phyloP scores from a whole-genome alignment of 2,797 vertebrate species.

The Sebastes flavidus region DNA sequence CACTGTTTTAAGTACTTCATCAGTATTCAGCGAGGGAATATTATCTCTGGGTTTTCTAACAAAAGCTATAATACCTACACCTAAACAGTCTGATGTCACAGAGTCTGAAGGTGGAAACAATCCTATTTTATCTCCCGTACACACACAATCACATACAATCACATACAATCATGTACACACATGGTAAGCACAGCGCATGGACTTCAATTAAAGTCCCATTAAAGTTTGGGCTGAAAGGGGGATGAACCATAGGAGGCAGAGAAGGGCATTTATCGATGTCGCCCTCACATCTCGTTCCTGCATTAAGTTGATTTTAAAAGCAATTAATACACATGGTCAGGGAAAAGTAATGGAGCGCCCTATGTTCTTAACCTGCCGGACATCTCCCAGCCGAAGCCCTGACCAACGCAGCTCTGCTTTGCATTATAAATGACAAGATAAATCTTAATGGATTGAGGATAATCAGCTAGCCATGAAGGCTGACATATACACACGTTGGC shows the following conservation, averaged over 20 bases:
- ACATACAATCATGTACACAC: slow-evolving; percentile 27
- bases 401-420: slow-evolving; percentile 95
- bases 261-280: slow-evolving; percentile 95
- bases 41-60: neutral
- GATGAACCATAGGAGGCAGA: slow-evolving; percentile 77
- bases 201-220: slow-evolving; percentile 83
- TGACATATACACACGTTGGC: slow-evolving; percentile 82
- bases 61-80: neutral
- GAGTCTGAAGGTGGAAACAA: slow-evolving; percentile 20
- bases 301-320: slow-evolving; percentile 99
- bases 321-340: slow-evolving; percentile 99
- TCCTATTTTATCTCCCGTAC: slow-evolving; percentile 18
- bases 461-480: slow-evolving; percentile 93
- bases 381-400: slow-evolving; percentile 91
- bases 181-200: slow-evolving; percentile 54
- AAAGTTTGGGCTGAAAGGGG: slow-evolving; percentile 78
- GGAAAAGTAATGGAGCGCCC: slow-evolving; percentile 97
- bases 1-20: neutral
- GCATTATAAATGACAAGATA: slow-evolving; percentile 99
- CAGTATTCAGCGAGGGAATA: neutral
- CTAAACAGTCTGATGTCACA: slow-evolving; percentile 13
- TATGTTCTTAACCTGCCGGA: slow-evolving; percentile 96
- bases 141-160: slow-evolving; percentile 34
- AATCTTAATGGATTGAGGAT: slow-evolving; percentile 99
- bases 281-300: slow-evolving; percentile 96